Conservation (phyloP, 2,113 vertebrate genomes). For the Megaleporinus macrocephalus region DNA sequence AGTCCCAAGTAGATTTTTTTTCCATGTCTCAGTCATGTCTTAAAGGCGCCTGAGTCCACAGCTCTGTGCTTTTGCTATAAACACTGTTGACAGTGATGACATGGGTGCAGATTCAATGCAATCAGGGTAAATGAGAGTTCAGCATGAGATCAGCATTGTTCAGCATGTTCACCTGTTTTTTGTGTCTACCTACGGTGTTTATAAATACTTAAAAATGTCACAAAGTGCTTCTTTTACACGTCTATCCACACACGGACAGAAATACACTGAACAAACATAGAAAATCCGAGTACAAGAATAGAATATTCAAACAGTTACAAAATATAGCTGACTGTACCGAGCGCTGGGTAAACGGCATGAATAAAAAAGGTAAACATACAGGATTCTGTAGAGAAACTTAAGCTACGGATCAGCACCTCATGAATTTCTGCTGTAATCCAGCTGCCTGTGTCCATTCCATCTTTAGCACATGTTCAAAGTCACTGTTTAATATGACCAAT, state of each 20-base stretch:
- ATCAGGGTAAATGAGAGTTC: neutral
- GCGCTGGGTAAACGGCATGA: neutral
- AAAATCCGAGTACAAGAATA: constrained; percentile 22
- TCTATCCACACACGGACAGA: constrained; percentile 4
- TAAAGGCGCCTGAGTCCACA: neutral
- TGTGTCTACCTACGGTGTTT: neutral
- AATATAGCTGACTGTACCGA: neutral
- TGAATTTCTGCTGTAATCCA: neutral
- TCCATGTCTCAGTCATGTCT: neutral
- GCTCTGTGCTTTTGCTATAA: neutral
- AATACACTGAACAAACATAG: constrained; percentile 12
- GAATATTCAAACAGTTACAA: neutral
- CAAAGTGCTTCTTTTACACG: constrained; percentile 37
- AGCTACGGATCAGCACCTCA: neutral
- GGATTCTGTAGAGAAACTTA: neutral
- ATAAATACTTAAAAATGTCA: neutral
- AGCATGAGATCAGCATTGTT: too few species aligned
- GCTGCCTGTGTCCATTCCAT: neutral
- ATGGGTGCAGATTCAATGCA: neutral
- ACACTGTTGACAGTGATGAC: neutral
- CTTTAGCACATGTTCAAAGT: neutral
- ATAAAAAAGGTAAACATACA: constrained; percentile 22
- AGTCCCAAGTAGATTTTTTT: neutral
- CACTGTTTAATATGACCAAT: too few species aligned
- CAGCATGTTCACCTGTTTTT: neutral